Conservation (phyloP, 2,888 invertebrate species). For the Trypoxylon attenuatum region DNA sequence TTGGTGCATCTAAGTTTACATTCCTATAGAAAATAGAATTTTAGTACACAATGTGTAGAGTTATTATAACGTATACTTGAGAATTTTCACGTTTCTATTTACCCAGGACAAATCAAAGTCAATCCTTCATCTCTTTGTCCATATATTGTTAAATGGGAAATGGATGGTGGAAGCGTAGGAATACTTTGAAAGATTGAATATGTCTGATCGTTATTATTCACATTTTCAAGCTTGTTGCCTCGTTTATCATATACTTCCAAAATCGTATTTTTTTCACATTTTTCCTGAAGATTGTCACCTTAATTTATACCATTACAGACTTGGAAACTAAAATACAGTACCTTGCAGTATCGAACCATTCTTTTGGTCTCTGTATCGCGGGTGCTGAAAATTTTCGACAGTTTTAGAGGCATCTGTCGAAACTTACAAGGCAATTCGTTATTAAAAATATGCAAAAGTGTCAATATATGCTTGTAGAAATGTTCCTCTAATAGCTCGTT, state of each 20-base stretch:
- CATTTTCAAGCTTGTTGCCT: constrained; percentile 77
- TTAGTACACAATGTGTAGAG: background rate
- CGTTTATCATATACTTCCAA: constrained; percentile 77
- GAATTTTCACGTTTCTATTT: no score
- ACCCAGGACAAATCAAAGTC: constrained; percentile 77
- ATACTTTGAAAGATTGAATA: constrained; percentile 77
- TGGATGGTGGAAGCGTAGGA: constrained; percentile 74
- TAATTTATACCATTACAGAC: constrained; percentile 6
- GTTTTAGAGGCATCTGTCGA: constrained; percentile 74
- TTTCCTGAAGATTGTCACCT: constrained; percentile 60
- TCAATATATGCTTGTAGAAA: constrained; percentile 15
- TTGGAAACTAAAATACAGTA: constrained; percentile 46
- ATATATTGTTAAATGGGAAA: constrained; percentile 73
- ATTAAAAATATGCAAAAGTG: constrained; percentile 70
- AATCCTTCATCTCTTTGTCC: constrained; percentile 69
- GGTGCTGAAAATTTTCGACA: constrained; percentile 72
- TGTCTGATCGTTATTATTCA: constrained; percentile 79
- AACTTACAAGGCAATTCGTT: constrained; percentile 79
- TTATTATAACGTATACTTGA: no score
- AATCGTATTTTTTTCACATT: constrained; percentile 74
- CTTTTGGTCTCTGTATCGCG: constrained; percentile 76
- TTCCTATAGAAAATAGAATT: constrained; percentile 70
- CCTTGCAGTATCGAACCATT: constrained; percentile 77
- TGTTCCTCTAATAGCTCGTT: background rate
- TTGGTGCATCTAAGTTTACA: constrained; percentile 76